Evolutionary conservation across 1,140 invertebrate species (phyloP), one percentile per base, ranked within the genome.

Genomic region (Lepidurus arcticus): DNA sequence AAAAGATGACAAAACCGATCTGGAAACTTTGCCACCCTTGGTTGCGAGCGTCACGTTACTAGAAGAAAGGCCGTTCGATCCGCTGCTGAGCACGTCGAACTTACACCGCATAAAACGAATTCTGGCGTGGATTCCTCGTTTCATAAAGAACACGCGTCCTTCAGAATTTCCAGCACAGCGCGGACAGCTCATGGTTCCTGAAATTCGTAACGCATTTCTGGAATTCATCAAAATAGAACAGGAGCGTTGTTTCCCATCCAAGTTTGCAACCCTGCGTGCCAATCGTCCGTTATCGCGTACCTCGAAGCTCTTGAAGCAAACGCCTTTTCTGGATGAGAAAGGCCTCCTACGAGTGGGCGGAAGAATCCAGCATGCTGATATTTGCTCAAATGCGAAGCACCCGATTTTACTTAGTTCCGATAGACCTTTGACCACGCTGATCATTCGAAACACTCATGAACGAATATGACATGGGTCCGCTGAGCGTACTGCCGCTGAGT

Each of bases 301-400:
- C 4, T 73, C 77, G n/a, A 26, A 44, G 9, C 65, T 78, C 10
- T n/a, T 42, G 11, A 34, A 73, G 34, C 77, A 85, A 11, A 83
- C 78, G 73, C 84, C 83, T 8, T 85, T 85, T 80, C 9, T 85
- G 10, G 84, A 85, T 76, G 16, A 82, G 24, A 8, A 78, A 82
- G n/a, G 82, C 42, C 10, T 87, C 1, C 76, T 87, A 7, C 80
- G 84, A 79, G 85, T 86, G n/a, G 85, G 85, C 13, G 85, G 86
- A 8, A 78, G 85, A 10, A 78, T 86, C 10, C 10, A 78, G 26
- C 77, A 83, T 43, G 80, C 85, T 0, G 45, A 81, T 10, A 76
- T 86, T 1, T 65, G 76, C 8, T 80, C 81, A 73, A 80, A 83
- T 42, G 81, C 82, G 34, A 85, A 85, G 79, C 84, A 86, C 81